Percentiles rank a stretch among this genome's conserved stretches.
Evolutionary conservation across 1,140 invertebrate species (phyloP).

Genomic region (Parapsyche elsis): DNA sequence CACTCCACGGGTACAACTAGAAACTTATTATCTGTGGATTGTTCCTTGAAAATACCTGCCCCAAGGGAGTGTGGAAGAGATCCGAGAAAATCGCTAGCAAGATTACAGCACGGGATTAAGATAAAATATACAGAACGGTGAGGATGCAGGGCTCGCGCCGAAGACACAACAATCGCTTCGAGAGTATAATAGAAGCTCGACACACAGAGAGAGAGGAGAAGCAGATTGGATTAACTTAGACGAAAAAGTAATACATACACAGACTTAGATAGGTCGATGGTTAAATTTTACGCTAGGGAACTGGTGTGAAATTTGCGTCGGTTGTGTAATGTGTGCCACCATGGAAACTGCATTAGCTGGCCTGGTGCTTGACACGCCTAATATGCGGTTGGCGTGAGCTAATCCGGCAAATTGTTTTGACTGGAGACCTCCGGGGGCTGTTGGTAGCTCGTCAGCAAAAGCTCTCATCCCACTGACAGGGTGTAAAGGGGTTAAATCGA

Average conservation of each 20-base stretch:
- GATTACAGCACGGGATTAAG: conserved; percentile 20
- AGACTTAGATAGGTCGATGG: too few species aligned
- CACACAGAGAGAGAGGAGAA: too few species aligned
- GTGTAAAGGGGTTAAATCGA: conserved; percentile 5
- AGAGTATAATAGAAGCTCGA: neutral
- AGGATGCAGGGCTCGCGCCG: neutral
- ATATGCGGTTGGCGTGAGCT: conserved; percentile 53
- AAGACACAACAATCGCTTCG: conserved; percentile 12
- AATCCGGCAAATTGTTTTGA: conserved; percentile 46
- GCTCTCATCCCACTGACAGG: conserved; percentile 20
- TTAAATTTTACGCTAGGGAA: too few species aligned
- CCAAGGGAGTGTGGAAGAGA: neutral
- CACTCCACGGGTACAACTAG: neutral
- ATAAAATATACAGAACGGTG: neutral
- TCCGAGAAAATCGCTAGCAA: neutral
- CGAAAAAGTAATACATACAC: too few species aligned
- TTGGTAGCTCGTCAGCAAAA: neutral
- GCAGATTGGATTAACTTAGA: too few species aligned
- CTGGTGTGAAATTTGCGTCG: too few species aligned
- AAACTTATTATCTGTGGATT: conserved; percentile 30
- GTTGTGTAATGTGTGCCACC: neutral
- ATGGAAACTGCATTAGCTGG: conserved; percentile 14
- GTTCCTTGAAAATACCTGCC: conserved; percentile 28
- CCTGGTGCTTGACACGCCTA: conserved; percentile 29
- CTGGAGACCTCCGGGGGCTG: neutral